Evolutionary conservation across 2,113 vertebrate genomes (phyloP).

Genomic region (Phocoena sinus): DNA sequence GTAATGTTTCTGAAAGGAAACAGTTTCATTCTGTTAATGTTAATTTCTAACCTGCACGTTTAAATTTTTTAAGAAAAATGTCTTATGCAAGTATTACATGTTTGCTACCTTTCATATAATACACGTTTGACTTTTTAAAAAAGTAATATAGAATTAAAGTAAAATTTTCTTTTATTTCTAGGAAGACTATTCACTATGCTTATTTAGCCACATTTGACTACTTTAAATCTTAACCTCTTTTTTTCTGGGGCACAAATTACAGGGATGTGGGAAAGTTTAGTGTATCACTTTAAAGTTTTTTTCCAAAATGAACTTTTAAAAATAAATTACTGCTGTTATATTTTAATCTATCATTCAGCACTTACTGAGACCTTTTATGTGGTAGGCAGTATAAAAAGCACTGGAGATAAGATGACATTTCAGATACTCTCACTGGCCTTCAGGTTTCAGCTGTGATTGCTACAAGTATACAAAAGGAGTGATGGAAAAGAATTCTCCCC

Average conservation of each 20-base stretch:
- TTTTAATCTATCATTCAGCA: neutral
- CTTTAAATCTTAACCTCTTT: neutral
- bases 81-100: neutral
- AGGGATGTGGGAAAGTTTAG: neutral
- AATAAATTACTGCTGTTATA: neutral
- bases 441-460: neutral
- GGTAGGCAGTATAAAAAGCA: neutral
- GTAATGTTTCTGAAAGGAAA: neutral
- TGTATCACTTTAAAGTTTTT: neutral
- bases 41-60: neutral
- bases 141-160: neutral
- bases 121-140: neutral
- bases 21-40: neutral
- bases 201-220: neutral
- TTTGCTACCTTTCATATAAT: neutral
- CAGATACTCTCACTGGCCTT: neutral
- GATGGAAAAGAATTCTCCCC: neutral
- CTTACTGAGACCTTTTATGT: neutral
- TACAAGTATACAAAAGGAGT: neutral
- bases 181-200: neutral
- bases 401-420: neutral
- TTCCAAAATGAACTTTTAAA: constrained; percentile 18
- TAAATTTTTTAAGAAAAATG: neutral
- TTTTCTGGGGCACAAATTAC: neutral
- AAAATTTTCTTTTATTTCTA: neutral